Evolutionary conservation across 2,113 vertebrate genomes (phyloP), one percentile per base, ranked within the genome.

Genomic region (Poecilia latipinna): DNA sequence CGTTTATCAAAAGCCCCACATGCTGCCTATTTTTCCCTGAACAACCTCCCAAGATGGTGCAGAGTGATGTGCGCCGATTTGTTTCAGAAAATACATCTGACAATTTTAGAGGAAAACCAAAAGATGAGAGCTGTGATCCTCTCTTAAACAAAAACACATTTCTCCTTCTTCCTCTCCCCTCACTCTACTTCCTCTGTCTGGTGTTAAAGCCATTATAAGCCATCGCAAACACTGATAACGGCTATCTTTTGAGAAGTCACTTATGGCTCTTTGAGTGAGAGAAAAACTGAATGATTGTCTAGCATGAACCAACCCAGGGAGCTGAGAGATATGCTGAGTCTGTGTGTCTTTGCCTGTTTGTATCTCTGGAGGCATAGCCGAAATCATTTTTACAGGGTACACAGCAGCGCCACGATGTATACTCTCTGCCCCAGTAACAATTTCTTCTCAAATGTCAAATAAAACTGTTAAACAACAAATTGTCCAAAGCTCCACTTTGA

Each of bases 31-130:
- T 32, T 61, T 74, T 63, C 66, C 28, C 44, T 33, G 24, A 32
- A 12, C 73, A 82, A 89, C 88, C 87, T 88, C 85, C 84, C 90
- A 87, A 76, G 83, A 82, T 74, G 73, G 39, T 26, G 66, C 60
- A 12, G 54, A 48, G 26, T 35, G 72, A 69, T 61, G 29, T n/a
- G 15, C 12, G 4, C 11, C 15, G 66, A 77, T 85, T 75, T 86
- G 39, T 65, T 65, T 79, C 64, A 24, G 76, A 65, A 87, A 88
- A 88, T 87, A 84, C 86, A 89, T 73, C 62, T 24, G 19, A 12
- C 61, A 64, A 61, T 66, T 79, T 67, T 3, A 4, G 26, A 32
- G 51, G 48, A 29, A 39, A 65, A 70, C 35, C 72, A 44, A 65
- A 48, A 67, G 37, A 61, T 57, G 31, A 22, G 2, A 1, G 19